Evolutionary conservation across 2,113 vertebrate genomes (phyloP), one percentile per base, ranked within the genome.

Genomic region (Ia io): DNA sequence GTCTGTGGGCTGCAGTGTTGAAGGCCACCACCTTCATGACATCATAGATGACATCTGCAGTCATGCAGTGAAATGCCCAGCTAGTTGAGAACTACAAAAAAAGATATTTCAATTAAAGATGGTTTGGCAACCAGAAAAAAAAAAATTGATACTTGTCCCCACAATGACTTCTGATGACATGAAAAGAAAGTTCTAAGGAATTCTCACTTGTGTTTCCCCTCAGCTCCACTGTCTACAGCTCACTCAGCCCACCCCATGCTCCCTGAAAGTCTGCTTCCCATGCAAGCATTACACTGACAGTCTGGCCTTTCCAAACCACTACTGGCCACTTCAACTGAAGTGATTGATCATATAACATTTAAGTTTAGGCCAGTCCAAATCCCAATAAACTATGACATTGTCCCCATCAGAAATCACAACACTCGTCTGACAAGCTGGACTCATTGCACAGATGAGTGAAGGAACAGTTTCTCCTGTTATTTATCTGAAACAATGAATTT

Each of bases 171-270:
- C 80, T 67, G 79, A 76, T 97, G 90, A 97, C 0, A 0, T 88
- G 49, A 96, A 97, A 95, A 96, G 95, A 95, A 94, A 97, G 87
- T 95, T 96, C 92, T 83, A 76, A 97, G 77, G 78, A 96, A 95
- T 88, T 94, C 30, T 37, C 20, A 16, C 9, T 74, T 90, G 74
- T 73, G 82, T 51, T 67, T 35, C 13, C 84, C 44, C 32, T 32
- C 61, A 28, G 40, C n/a, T 9, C 51, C 14, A 35, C 42, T 84
- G 63, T 95, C 74, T 30, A 59, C 40, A 71, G 84, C 77, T 93
- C 49, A 18, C n/a, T 77, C 70, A 61, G n/a, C 25, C 95, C 49
- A 51, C 63, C 85, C 35, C 56, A 11, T 30, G 61, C 69, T 25
- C 87, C 18, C 73, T 22, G 20, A 67, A 8, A 20, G 4, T 67